Evolutionary conservation across 2,797 vertebrate genomes (phyloP), one percentile per base, ranked within the genome.

Genomic region (Leptoclinus maculatus): DNA sequence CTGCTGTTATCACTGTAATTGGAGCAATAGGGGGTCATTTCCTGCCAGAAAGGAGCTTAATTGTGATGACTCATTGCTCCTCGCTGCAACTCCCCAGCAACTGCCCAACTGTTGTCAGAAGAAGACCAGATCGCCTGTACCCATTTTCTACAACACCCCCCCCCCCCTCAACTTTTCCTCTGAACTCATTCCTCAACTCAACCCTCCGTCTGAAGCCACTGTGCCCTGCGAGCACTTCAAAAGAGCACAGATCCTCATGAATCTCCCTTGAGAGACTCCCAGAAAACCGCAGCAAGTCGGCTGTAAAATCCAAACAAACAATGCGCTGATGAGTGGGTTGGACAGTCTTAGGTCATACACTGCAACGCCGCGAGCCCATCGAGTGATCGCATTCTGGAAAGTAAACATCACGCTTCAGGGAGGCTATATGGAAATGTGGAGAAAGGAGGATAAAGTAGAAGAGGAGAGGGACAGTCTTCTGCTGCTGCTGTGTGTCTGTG

Each of bases 291-390:
- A 13, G 71, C 78, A 71, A 88, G 83, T 83, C 60, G 69, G 63
- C 76, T 83, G 68, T 80, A 92, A 89, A 90, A 89, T 86, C 75
- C 82, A 91, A 89, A 94, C 89, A 93, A 92, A 93, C 89, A 91
- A 67, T 56, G 56, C 17, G 1, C 56, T 80, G 83, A 87, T 82
- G 79, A 90, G 81, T 34, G 59, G 75, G 66, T 45, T 66, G 53
- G 71, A 78, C 66, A 43, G 32, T 87, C 71, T 91, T 80, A 71
- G 85, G 75, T 89, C 89, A 89, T 79, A 73, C 78, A 73, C 68
- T 19, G 21, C 38, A 69, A 63, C 43, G 36, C 53, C 3, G 19
- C 34, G 19, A 80, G 65, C 65, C 58, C 56, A 75, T 63, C 2
- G 60, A 85, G 86, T 73, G 84, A 90, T 79, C 56, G 76, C 79